Evolutionary conservation across 2,888 invertebrate genomes (phyloP).

Genomic region (Frankliniella fusca): DNA sequence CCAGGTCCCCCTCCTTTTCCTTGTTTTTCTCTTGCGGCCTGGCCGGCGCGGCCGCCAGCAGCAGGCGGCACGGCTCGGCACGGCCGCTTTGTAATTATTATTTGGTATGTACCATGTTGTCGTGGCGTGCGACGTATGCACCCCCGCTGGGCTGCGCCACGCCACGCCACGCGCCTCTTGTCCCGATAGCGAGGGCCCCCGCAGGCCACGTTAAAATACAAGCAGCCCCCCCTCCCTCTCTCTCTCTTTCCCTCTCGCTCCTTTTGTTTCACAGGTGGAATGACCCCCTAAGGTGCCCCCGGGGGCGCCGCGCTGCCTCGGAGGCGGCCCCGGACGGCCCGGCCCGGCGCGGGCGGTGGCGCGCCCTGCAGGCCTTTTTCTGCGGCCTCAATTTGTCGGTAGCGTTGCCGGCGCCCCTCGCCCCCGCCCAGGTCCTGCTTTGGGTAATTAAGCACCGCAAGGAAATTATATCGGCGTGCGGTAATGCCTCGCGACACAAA

Average conservation of each 20-base stretch:
- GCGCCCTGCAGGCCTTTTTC: too few species aligned
- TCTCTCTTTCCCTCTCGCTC: too few species aligned
- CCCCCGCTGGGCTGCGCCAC: not conserved
- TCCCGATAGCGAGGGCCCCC: too few species aligned
- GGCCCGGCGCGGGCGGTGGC: not conserved
- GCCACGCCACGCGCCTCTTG: not conserved
- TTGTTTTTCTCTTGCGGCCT: not conserved
- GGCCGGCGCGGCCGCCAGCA: not conserved
- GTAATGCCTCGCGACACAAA: slow-evolving; percentile 3
- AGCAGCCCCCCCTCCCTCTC: too few species aligned
- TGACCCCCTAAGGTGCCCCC: too few species aligned
- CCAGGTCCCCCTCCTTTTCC: not conserved
- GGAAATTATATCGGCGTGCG: slow-evolving; percentile 22
- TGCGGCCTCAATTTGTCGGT: not conserved
- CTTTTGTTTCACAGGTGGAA: too few species aligned
- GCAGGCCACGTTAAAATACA: too few species aligned
- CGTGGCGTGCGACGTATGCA: not conserved
- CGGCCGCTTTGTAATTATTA: not conserved
- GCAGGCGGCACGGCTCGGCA: not conserved
- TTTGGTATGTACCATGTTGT: not conserved
- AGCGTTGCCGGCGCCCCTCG: not conserved
- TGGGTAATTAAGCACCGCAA: slow-evolving; percentile 10
- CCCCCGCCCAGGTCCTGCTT: not conserved
- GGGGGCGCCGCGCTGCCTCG: too few species aligned
- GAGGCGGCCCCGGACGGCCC: not conserved